Evolutionary conservation across 2,888 invertebrate species (phyloP), one percentile per base, ranked within the genome.

Genomic region (Laspeyria flexula): DNA sequence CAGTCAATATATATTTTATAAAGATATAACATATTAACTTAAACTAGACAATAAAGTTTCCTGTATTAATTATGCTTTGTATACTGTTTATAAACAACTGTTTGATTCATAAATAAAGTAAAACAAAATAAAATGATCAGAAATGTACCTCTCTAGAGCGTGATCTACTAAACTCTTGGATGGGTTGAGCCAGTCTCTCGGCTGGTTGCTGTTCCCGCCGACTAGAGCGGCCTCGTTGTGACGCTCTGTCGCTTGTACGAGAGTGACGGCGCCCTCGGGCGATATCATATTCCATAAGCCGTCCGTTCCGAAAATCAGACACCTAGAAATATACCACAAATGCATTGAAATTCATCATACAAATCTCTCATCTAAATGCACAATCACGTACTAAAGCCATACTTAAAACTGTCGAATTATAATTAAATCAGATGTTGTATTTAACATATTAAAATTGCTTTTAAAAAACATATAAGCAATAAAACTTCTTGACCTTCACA

Each of bases 281-380:
- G 95, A 95, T 59, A 99, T 90, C 95, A 99, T 98, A 87, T 99
- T 99, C 96, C 98, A 99, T 27, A 99, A 90, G 0, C 99, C 99
- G 86, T 99, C 99, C 0, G 99, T 98, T 45, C 98, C 99, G 75
- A 99, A 96, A 64, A 99, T 96, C 33, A 99, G 93, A 91, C 99
- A 99, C 69, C 96, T 94, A 77, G 16, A 83, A 85, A 10, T 9
- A 34, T 12, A 15, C 7, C 27, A 13, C 12, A 5, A 23, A 23
- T 18, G 13, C 10, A 27, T 30, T 13, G 9, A 12, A 11, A 11
- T 13, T 33, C 15, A 7, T n/a, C 5, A 0, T 9, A 31, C 31
- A 6, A n/a, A n/a, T n/a, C n/a, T n/a, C n/a, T n/a, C n/a, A n/a
- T n/a, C n/a, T n/a, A n/a, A n/a, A n/a, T n/a, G n/a, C n/a, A n/a